These are phyloP conservation scores for Conus ventricosus DNA, from an alignment of 1,140 invertebrate genomes.

Conservation along the genomic window DNA sequence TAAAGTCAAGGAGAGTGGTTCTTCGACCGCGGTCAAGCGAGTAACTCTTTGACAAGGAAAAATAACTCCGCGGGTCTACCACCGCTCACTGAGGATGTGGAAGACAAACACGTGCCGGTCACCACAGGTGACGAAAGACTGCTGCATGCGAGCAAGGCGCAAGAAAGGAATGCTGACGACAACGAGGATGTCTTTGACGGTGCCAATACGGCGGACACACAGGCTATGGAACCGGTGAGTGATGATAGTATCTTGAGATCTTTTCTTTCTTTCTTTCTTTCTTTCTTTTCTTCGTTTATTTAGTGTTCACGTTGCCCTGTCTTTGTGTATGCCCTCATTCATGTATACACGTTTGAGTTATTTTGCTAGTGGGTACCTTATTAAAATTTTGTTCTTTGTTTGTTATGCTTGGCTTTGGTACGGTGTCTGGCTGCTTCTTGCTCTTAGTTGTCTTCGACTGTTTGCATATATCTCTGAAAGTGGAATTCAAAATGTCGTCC, in stretches of 20 bases:
- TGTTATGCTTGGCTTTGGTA: too few relatives aligned
- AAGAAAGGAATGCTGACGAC: not conserved
- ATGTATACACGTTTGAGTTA: too few relatives aligned
- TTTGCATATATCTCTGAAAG: too few relatives aligned
- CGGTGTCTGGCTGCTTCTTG: too few relatives aligned
- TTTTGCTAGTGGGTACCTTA: too few relatives aligned
- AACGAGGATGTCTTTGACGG: not conserved
- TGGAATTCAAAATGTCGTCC: too few relatives aligned
- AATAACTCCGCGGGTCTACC: not conserved
- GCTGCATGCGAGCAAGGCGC: not conserved
- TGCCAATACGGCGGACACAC: not conserved
- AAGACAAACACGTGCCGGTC: not conserved
- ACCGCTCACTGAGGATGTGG: not conserved
- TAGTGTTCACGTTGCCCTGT: too few relatives aligned
- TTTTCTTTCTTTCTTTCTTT: too few relatives aligned
- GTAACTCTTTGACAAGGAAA: not conserved
- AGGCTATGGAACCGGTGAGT: not conserved
- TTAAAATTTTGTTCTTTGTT: too few relatives aligned
- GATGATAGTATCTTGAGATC: not conserved
- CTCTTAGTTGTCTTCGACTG: too few relatives aligned
- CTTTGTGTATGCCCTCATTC: too few relatives aligned
- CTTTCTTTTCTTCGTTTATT: too few relatives aligned
- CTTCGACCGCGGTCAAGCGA: not conserved
- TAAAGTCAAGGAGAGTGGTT: not conserved
- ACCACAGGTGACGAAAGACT: not conserved